phyloP scores from a whole-genome alignment of 2,888 invertebrate species.

The Pristionchus entomophagus region DNA sequence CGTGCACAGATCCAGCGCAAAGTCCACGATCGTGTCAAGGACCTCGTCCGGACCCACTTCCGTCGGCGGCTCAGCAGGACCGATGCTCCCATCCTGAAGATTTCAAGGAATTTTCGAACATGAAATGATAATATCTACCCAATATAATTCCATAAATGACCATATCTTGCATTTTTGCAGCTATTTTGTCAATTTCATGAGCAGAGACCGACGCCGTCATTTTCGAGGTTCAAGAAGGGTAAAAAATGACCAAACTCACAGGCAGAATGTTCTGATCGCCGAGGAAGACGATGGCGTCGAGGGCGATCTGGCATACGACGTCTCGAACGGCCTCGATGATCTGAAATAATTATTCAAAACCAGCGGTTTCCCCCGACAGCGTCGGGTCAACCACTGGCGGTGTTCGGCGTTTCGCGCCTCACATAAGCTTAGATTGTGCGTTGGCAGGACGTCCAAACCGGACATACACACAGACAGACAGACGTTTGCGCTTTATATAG shows the following conservation, averaged over 20 bases:
- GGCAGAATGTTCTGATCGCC: slow-evolving; percentile 12
- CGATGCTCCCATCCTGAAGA: not conserved
- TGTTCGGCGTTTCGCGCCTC: too few species aligned
- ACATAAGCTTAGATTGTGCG: too few species aligned
- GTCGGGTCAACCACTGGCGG: too few species aligned
- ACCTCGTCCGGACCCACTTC: slow-evolving; percentile 27
- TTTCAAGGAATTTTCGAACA: not conserved
- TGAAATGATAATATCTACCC: too few species aligned
- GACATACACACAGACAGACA: too few species aligned
- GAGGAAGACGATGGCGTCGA: slow-evolving; percentile 44
- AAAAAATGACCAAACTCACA: not conserved
- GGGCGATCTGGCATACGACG: slow-evolving; percentile 40
- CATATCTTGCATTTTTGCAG: too few species aligned
- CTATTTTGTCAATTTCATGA: not conserved
- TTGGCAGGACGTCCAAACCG: too few species aligned
- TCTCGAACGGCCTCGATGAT: slow-evolving; percentile 27
- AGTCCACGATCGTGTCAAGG: slow-evolving; percentile 29
- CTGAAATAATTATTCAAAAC: not conserved
- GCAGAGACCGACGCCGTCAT: not conserved
- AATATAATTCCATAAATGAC: too few species aligned
- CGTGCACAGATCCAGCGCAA: slow-evolving; percentile 40
- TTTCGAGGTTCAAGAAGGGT: not conserved
- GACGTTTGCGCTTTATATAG: too few species aligned
- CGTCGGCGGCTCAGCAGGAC: not conserved
- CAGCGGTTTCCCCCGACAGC: too few species aligned